These are phyloP conservation scores for Halcyon chelicuti DNA, from an alignment of 2,797 vertebrate species.

Conservation along the genomic window DNA sequence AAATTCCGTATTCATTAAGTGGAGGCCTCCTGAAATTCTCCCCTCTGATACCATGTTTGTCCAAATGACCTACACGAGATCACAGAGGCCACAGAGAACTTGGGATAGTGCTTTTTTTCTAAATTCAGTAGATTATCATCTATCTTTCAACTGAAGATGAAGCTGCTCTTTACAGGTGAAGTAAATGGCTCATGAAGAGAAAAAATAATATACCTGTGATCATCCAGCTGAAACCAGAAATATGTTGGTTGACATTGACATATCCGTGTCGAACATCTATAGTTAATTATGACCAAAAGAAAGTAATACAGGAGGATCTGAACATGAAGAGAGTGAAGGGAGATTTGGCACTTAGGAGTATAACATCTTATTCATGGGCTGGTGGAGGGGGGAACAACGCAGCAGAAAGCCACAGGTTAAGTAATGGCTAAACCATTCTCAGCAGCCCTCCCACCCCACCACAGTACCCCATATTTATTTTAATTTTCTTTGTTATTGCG, in stretches of 20 bases:
- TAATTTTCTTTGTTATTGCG: not conserved
- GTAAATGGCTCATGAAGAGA: not conserved
- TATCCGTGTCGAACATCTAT: not conserved
- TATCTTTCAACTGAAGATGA: not conserved
- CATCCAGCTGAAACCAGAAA: not conserved
- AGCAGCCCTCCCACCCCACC: not conserved
- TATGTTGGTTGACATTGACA: not conserved
- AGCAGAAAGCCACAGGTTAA: not conserved
- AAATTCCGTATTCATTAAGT: not conserved
- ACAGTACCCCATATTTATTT: not conserved
- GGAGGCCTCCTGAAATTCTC: not conserved
- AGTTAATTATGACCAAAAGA: not conserved
- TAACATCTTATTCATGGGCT: not conserved
- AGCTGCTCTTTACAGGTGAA: not conserved
- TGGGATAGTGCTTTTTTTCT: not conserved
- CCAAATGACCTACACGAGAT: not conserved
- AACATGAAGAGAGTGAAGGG: not conserved
- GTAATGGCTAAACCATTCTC: not conserved
- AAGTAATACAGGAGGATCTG: not conserved
- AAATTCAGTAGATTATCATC: not conserved
- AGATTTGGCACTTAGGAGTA: not conserved
- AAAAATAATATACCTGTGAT: not conserved
- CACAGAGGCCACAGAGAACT: not conserved
- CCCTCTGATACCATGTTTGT: not conserved
- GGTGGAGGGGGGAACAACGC: not conserved